Conservation (phyloP, 2,113 vertebrate genomes). For the Solea solea region DNA sequence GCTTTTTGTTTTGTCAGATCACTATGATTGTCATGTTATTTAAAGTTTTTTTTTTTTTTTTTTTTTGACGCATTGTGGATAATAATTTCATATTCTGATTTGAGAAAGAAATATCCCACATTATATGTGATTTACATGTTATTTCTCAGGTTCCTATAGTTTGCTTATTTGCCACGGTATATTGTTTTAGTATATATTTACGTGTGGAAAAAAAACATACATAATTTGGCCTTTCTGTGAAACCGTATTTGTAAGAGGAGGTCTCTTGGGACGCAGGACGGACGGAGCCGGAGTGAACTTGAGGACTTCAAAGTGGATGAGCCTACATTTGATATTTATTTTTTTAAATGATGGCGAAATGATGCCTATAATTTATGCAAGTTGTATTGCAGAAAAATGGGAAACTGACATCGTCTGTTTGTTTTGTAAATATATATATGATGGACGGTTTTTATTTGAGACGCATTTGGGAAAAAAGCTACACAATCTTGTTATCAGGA, state of each 20-base stretch:
- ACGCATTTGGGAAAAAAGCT: constrained; percentile 84
- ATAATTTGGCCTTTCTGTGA: constrained; percentile 85
- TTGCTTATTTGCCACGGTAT: constrained; percentile 96
- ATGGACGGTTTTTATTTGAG: constrained; percentile 98
- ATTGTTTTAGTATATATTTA: constrained; percentile 81
- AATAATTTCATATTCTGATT: constrained; percentile 78
- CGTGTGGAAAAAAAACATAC: constrained; percentile 74
- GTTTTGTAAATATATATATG: constrained; percentile 97
- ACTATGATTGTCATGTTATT: constrained; percentile 43
- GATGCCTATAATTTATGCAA: constrained; percentile 99
- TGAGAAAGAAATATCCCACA: constrained; percentile 80
- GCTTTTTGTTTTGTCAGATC: neutral
- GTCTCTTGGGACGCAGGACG: constrained; percentile 85
- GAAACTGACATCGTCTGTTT: constrained; percentile 84
- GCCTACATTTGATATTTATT: constrained; percentile 99
- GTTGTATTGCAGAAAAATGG: constrained; percentile 98
- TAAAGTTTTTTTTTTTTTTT: constrained; percentile 71
- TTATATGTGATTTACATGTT: constrained; percentile 92
- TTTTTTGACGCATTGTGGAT: constrained; percentile 81
- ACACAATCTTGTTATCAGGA: constrained; percentile 94
- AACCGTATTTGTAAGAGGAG: constrained; percentile 85
- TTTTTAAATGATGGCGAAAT: constrained; percentile 94
- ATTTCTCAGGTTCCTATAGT: constrained; percentile 94
- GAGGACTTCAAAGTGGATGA: constrained; percentile 94
- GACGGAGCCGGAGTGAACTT: constrained; percentile 87